These are phyloP conservation scores for Oophaga sylvatica DNA, from an alignment of 2,797 vertebrate genomes.

Conservation along the genomic window DNA sequence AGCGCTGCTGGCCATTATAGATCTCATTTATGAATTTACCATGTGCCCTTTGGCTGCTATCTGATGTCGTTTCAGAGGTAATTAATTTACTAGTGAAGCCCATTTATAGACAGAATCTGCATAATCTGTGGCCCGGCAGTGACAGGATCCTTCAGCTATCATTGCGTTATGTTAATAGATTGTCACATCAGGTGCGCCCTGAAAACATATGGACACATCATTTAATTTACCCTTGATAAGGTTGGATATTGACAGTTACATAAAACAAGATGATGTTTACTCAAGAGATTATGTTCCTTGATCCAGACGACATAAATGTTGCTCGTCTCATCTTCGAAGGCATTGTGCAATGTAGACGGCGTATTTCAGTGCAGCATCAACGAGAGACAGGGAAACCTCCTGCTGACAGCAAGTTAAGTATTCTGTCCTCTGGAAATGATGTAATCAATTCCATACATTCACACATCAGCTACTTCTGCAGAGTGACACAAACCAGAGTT, in stretches of 20 bases:
- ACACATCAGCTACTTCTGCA: slow-evolving; percentile 51
- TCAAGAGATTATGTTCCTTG: neutral
- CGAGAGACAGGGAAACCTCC: slow-evolving; percentile 37
- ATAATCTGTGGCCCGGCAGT: neutral
- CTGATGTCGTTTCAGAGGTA: neutral
- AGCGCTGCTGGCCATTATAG: neutral
- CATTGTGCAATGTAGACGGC: slow-evolving; percentile 1
- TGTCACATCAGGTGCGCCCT: neutral
- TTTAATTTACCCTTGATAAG: neutral
- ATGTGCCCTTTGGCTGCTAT: neutral
- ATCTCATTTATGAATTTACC: neutral
- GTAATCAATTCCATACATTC: slow-evolving; percentile 60
- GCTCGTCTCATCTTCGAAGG: neutral
- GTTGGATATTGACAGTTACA: neutral
- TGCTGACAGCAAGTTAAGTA: slow-evolving; percentile 59
- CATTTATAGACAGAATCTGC: neutral
- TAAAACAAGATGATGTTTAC: neutral
- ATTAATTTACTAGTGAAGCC: neutral
- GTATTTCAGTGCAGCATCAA: slow-evolving; percentile 23
- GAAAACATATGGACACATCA: neutral
- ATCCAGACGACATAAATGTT: slow-evolving; percentile 10
- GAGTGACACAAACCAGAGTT: slow-evolving; percentile 51
- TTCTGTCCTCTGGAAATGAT: slow-evolving; percentile 61
- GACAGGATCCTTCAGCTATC: neutral
- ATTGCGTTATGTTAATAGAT: neutral